These are phyloP conservation scores for Eidolon helvum DNA, from an alignment of 2,113 vertebrate genomes.

Conservation along the genomic window DNA sequence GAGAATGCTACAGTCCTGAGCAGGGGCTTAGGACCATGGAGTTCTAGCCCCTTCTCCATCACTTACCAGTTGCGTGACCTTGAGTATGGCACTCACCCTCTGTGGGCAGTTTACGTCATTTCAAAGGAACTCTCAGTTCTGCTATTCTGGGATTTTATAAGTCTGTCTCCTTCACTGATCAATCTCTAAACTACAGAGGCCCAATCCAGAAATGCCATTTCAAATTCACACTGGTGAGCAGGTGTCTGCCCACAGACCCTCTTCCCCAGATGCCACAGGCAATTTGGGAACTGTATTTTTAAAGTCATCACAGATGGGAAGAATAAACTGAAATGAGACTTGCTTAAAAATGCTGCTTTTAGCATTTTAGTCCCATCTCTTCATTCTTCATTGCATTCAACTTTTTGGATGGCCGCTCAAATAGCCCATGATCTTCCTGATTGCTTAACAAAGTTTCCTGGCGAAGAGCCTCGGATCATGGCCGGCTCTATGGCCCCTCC, in stretches of 20 bases:
- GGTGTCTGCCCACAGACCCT: slow-evolving; percentile 60
- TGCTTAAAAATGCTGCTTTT: slow-evolving; percentile 67
- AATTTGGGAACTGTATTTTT: slow-evolving; percentile 71
- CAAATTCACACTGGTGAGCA: slow-evolving; percentile 18
- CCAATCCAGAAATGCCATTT: background rate
- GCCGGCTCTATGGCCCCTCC: background rate
- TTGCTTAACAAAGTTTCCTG: background rate
- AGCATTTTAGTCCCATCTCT: slow-evolving; percentile 51
- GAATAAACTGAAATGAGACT: slow-evolving; percentile 59
- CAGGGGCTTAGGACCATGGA: background rate
- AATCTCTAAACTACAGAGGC: background rate
- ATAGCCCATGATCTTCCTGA: slow-evolving; percentile 33
- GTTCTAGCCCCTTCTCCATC: background rate
- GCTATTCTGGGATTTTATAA: background rate
- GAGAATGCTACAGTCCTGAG: background rate
- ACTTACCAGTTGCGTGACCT: background rate
- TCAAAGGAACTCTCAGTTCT: background rate
- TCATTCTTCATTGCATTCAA: background rate
- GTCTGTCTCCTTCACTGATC: background rate
- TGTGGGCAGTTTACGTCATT: background rate
- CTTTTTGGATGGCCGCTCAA: slow-evolving; percentile 1
- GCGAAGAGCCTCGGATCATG: background rate
- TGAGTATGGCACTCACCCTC: background rate
- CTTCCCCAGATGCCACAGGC: slow-evolving; percentile 55
- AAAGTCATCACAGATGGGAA: slow-evolving; percentile 72